Conservation (phyloP, 2,113 vertebrate species). For the Calypte anna region DNA sequence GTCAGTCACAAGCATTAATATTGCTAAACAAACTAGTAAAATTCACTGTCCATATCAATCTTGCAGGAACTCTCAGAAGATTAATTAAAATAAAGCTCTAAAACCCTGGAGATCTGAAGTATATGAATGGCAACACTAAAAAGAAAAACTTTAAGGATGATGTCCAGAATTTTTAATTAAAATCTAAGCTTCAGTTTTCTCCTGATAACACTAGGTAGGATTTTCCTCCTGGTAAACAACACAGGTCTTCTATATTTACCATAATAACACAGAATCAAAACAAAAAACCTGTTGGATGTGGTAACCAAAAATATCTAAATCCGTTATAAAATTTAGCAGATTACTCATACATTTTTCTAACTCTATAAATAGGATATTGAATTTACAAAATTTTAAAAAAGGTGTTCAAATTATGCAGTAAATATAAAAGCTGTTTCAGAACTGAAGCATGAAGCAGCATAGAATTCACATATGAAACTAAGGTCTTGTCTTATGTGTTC, state of each 20-base stretch:
- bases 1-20: background rate
- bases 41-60: background rate
- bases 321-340: background rate
- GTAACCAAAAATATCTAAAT: background rate
- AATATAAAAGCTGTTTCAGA: constrained; percentile 20
- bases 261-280: constrained; percentile 17
- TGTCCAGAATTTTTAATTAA: constrained; percentile 22
- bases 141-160: constrained; percentile 10
- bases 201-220: background rate
- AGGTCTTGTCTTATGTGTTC: constrained; percentile 11
- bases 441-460: background rate
- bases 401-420: background rate
- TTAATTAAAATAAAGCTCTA: constrained; percentile 31
- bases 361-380: background rate
- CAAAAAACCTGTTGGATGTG: background rate
- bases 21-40: background rate
- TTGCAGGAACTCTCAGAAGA: constrained; percentile 19
- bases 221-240: constrained; percentile 2
- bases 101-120: background rate
- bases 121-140: constrained; percentile 8
- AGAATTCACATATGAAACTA: background rate
- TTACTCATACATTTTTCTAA: background rate
- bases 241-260: constrained; percentile 8
- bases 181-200: background rate
- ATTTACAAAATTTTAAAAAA: constrained; percentile 4